These are phyloP conservation scores for Spialia ferax DNA, from an alignment of 2,888 invertebrate genomes.

Conservation along the genomic window DNA sequence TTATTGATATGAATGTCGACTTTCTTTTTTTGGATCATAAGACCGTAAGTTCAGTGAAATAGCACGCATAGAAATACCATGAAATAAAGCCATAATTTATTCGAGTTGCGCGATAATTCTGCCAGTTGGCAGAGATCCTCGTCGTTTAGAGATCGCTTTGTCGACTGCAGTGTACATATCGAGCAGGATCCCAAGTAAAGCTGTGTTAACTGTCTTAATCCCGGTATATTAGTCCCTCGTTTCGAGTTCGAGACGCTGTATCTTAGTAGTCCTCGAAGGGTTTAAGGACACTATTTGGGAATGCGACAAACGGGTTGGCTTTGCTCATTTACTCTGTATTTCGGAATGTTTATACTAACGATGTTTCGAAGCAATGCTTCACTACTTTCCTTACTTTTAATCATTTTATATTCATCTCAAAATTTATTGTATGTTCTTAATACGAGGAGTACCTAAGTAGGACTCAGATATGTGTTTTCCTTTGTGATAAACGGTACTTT, in stretches of 20 bases:
- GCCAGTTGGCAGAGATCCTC: slow-evolving; percentile 64
- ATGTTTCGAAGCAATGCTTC: neutral
- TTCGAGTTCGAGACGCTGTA: slow-evolving; percentile 52
- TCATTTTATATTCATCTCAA: neutral
- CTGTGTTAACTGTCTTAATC: slow-evolving; percentile 68
- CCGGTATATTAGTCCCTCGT: slow-evolving; percentile 52
- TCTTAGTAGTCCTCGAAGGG: slow-evolving; percentile 23
- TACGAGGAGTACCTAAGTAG: too few species aligned
- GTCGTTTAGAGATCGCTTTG: slow-evolving; percentile 64
- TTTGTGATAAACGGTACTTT: neutral
- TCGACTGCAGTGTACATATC: slow-evolving; percentile 56
- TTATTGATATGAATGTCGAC: neutral
- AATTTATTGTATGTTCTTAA: neutral
- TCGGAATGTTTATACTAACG: neutral
- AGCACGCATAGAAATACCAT: neutral
- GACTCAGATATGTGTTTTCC: neutral
- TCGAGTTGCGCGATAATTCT: slow-evolving; percentile 56
- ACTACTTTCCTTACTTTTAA: neutral
- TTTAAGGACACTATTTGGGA: slow-evolving; percentile 11
- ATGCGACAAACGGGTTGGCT: slow-evolving; percentile 16
- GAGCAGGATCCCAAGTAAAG: slow-evolving; percentile 59
- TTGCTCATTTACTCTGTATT: neutral
- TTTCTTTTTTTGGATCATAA: slow-evolving; percentile 5
- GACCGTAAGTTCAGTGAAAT: neutral
- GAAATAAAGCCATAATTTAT: slow-evolving; percentile 49